These are phyloP conservation scores for Rhadinocentrus ornatus DNA, from an alignment of 2,797 vertebrate species.

Conservation along the genomic window DNA sequence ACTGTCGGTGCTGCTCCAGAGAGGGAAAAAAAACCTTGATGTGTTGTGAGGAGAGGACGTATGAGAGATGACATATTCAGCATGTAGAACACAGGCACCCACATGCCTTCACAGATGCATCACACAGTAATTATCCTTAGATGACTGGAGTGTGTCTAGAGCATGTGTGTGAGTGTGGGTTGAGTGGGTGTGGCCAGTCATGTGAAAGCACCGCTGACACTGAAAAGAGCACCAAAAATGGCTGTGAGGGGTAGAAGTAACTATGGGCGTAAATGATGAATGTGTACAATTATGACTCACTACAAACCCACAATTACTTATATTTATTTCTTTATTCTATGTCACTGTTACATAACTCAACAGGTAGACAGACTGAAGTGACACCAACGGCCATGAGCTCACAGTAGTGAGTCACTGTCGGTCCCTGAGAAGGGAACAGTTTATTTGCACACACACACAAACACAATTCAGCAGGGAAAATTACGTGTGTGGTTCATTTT, in stretches of 20 bases:
- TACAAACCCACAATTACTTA: no score
- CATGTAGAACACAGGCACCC: conserved; percentile 4
- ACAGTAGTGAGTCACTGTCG: conserved; percentile 43
- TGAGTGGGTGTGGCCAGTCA: conserved; percentile 8
- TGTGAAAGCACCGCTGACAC: neutral
- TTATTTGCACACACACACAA: neutral
- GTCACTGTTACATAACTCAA: conserved; percentile 3
- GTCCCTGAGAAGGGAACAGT: conserved; percentile 33
- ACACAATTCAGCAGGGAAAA: conserved; percentile 34
- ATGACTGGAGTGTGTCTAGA: conserved; percentile 23
- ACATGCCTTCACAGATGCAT: conserved; percentile 22
- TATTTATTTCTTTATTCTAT: neutral
- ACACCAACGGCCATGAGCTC: conserved; percentile 44
- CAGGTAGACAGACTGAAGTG: conserved; percentile 57
- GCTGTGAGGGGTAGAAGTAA: neutral
- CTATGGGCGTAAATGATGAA: no score
- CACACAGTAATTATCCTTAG: conserved; percentile 45
- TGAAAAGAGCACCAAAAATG: neutral
- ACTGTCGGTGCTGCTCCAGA: conserved; percentile 5
- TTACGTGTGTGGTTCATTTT: conserved; percentile 35
- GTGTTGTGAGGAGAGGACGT: conserved; percentile 7
- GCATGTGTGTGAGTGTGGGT: conserved; percentile 25
- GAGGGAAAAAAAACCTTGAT: conserved; percentile 30
- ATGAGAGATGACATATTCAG: conserved; percentile 42
- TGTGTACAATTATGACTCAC: no score